Evolutionary conservation across 2,797 vertebrate genomes (phyloP).

Genomic region (Podargus strigoides): DNA sequence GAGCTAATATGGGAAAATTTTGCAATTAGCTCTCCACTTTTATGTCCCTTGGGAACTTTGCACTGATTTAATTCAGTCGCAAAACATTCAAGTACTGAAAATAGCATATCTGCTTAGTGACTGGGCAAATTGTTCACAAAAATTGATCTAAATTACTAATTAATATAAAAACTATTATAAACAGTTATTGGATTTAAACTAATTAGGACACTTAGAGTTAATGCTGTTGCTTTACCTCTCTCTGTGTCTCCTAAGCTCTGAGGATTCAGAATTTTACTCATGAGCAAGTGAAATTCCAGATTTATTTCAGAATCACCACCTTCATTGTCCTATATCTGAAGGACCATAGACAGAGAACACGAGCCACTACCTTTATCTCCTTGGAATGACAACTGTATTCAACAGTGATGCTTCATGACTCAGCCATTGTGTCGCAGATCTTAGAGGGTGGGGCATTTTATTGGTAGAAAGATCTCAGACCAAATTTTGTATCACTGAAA

Average conservation of each 20-base stretch:
- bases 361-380: not conserved
- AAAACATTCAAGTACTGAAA: not conserved
- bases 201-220: not conserved
- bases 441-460: not conserved
- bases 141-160: not conserved
- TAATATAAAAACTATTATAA: not conserved
- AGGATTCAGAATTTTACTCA: not conserved
- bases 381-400: not conserved
- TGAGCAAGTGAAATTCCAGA: not conserved
- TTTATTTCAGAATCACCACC: not conserved
- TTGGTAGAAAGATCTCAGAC: not conserved
- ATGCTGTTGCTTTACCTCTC: not conserved
- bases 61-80: not conserved
- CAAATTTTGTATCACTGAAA: not conserved
- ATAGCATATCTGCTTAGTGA: not conserved
- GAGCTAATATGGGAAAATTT: not conserved
- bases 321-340: not conserved
- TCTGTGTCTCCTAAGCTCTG: not conserved
- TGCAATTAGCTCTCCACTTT: not conserved
- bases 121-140: not conserved
- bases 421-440: not conserved
- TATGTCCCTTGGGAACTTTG: not conserved
- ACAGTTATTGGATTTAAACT: not conserved
- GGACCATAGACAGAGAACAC: not conserved
- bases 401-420: not conserved